Evolutionary conservation across 2,113 vertebrate genomes (phyloP).

Genomic region (Bambusicola thoracicus): DNA sequence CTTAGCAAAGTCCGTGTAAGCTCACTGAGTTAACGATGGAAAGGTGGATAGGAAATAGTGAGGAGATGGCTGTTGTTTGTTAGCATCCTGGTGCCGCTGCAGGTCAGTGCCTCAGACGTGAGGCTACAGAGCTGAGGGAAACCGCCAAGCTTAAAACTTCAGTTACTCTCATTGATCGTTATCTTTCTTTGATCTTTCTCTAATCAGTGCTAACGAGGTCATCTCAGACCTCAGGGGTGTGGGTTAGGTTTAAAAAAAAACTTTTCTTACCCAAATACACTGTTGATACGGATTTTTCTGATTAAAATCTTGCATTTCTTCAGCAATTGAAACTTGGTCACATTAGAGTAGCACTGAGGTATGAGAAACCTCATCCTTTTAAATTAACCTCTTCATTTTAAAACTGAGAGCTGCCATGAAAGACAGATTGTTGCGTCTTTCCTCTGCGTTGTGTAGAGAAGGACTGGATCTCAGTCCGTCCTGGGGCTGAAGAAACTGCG

Average conservation of each 20-base stretch:
- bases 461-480: not conserved
- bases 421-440: not conserved
- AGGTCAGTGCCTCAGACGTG: not conserved
- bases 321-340: not conserved
- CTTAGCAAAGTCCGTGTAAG: not conserved
- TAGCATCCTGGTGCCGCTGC: not conserved
- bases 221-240: not conserved
- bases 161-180: not conserved
- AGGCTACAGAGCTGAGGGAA: not conserved
- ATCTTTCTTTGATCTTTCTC: not conserved
- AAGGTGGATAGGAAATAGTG: not conserved
- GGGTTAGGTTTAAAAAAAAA: not conserved
- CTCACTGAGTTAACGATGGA: not conserved
- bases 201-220: not conserved
- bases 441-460: not conserved
- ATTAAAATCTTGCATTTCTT: not conserved
- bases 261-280: not conserved
- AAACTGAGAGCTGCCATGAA: not conserved
- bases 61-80: not conserved
- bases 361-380: not conserved
- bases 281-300: not conserved
- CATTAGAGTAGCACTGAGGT: not conserved
- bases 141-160: not conserved
- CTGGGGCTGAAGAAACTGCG: not conserved
- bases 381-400: not conserved